A percentile compares a stretch with the other conserved stretches of the same genome.
Conservation (phyloP, 2,113 vertebrate species). For the Malaclemys terrapin region DNA sequence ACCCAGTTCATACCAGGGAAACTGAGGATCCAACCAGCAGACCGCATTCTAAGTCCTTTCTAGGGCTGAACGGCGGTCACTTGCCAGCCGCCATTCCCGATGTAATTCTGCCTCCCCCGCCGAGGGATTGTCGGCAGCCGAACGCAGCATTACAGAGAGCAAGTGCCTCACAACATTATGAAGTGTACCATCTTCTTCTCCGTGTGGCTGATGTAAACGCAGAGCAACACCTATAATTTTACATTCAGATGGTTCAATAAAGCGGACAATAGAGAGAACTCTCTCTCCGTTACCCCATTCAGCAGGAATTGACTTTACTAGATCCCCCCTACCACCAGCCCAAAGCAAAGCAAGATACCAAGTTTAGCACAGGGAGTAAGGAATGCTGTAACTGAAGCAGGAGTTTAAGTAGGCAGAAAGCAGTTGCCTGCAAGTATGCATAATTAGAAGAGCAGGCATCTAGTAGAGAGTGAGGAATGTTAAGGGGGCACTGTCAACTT, state of each 20-base stretch:
- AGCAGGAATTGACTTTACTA: background rate
- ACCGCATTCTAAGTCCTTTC: background rate
- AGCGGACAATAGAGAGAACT: background rate
- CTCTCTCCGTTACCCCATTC: background rate
- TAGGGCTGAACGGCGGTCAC: background rate
- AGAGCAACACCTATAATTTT: no score
- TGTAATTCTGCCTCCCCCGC: background rate
- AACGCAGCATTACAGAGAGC: background rate
- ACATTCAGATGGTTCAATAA: no score
- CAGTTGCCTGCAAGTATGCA: background rate
- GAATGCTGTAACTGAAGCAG: background rate
- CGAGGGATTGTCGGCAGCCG: background rate
- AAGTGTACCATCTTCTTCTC: background rate
- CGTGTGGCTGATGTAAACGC: no score
- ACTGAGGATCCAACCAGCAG: background rate
- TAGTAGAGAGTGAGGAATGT: background rate
- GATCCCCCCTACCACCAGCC: background rate
- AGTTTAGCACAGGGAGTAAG: fast-evolving
- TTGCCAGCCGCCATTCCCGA: background rate
- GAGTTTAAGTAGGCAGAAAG: background rate
- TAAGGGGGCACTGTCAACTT: fast-evolving
- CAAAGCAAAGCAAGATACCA: background rate
- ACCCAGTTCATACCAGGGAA: background rate
- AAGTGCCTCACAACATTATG: slow-evolving; percentile 8
- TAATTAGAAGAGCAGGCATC: background rate